Percentiles rank a stretch among this genome's conserved stretches.
Evolutionary conservation across 2,888 invertebrate species (phyloP).

Genomic region (Folsomia candida): DNA sequence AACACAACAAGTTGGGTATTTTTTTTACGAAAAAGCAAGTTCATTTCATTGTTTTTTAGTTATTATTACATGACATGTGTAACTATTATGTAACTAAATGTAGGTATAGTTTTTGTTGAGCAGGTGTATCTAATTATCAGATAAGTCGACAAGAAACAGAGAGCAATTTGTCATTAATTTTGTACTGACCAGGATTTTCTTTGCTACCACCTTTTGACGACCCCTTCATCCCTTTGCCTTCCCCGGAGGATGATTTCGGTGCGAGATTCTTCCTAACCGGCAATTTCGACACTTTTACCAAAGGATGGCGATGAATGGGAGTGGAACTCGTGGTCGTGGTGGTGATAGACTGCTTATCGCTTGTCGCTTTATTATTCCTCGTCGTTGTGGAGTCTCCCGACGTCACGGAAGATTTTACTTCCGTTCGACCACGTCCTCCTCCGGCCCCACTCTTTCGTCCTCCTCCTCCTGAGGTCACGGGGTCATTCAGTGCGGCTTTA

Average conservation of each 20-base stretch:
- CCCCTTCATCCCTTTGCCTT: slow-evolving; percentile 3
- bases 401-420: background rate
- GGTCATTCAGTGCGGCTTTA: background rate
- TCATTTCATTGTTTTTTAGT: no score
- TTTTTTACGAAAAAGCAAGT: no score
- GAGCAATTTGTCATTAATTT: slow-evolving; percentile 39
- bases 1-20: no score
- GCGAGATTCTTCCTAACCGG: slow-evolving; percentile 35
- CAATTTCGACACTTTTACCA: slow-evolving; percentile 46
- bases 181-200: slow-evolving; percentile 44
- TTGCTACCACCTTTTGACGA: slow-evolving; percentile 8
- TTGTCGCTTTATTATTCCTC: background rate
- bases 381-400: background rate
- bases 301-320: slow-evolving; percentile 43
- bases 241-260: background rate
- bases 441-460: background rate
- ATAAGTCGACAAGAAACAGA: slow-evolving; percentile 43
- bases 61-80: no score
- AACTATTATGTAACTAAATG: no score
- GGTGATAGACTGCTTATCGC: background rate
- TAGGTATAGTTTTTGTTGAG: no score
- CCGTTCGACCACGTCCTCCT: background rate
- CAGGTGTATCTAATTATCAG: no score
- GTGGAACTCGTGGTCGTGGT: slow-evolving; percentile 22
- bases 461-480: background rate